These are phyloP conservation scores for Drosophila cardini DNA, from an alignment of 1,140 invertebrate genomes.

Conservation along the genomic window DNA sequence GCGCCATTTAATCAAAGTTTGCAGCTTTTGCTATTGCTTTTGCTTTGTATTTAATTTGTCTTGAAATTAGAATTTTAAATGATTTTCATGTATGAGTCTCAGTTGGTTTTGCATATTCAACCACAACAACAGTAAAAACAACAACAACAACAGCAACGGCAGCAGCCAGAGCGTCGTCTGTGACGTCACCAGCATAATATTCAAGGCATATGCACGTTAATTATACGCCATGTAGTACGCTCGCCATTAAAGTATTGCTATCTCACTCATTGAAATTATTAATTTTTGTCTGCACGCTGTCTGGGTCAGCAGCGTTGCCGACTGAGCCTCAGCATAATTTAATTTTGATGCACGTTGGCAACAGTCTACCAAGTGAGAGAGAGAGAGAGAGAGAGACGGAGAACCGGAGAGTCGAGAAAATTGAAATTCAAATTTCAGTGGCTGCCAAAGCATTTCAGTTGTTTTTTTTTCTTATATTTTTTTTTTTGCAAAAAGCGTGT, in stretches of 20 bases:
- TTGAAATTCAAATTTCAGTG: conserved; percentile 80
- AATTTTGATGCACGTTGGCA: conserved; percentile 74
- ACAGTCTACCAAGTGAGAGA: conserved; percentile 15
- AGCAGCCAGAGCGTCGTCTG: conserved; percentile 43
- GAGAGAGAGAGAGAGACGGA: conserved; percentile 3
- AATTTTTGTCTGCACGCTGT: conserved; percentile 80
- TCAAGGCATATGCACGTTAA: conserved; percentile 78
- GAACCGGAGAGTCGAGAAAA: conserved; percentile 48
- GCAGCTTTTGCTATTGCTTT: conserved; percentile 70
- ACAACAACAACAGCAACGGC: conserved; percentile 10
- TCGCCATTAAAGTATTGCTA: conserved; percentile 46
- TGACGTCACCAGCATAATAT: conserved; percentile 79
- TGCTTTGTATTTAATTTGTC: conserved; percentile 78
- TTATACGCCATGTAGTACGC: conserved; percentile 79
- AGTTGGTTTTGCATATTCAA: conserved; percentile 70
- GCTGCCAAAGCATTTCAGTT: conserved; percentile 42
- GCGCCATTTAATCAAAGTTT: conserved; percentile 78
- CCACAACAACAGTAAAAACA: conserved; percentile 5
- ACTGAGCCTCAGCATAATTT: conserved; percentile 76
- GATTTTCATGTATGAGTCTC: conserved; percentile 51
- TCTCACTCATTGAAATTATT: conserved; percentile 66
- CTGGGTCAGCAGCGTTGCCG: conserved; percentile 68
- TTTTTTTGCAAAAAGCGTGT: conserved; percentile 40
- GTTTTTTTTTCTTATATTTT: no score
- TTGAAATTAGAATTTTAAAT: conserved; percentile 84